Percentiles rank a stretch among this genome's conserved stretches.
These are phyloP conservation scores for Cheilosia impressa DNA, from an alignment of 2,888 invertebrate genomes.

Conservation along the genomic window DNA sequence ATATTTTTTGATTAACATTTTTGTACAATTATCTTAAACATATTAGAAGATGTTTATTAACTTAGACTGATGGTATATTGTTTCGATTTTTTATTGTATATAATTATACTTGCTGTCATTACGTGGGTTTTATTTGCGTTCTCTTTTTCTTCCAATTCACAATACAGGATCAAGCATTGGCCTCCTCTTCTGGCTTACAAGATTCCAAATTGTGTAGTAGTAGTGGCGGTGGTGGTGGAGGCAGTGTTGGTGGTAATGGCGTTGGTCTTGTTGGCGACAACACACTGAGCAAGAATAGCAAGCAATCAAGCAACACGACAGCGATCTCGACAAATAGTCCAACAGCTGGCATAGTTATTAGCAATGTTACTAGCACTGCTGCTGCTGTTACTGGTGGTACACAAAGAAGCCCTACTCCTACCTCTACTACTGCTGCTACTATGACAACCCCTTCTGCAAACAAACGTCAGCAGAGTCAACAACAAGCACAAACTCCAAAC, in stretches of 20 bases:
- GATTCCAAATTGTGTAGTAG: conserved; percentile 76
- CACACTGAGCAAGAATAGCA: conserved; percentile 70
- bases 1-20: conserved; percentile 6
- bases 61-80: conserved; percentile 23
- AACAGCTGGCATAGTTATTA: conserved; percentile 61
- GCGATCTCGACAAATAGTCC: conserved; percentile 71
- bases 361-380: conserved; percentile 45
- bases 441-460: conserved; percentile 53
- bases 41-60: conserved; percentile 6
- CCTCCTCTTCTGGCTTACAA: conserved; percentile 77
- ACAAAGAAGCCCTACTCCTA: conserved; percentile 64
- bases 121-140: conserved; percentile 69
- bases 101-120: conserved; percentile 54
- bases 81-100: conserved; percentile 46
- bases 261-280: conserved; percentile 69
- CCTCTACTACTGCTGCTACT: conserved; percentile 53
- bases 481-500: conserved; percentile 71
- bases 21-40: conserved; percentile 19
- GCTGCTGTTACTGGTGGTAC: conserved; percentile 47
- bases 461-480: conserved; percentile 73
- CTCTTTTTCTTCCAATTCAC: conserved; percentile 71
- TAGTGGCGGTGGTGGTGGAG: conserved; percentile 58
- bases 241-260: conserved; percentile 56
- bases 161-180: conserved; percentile 78
- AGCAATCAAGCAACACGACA: conserved; percentile 71